These are phyloP conservation scores for Panulirus ornatus DNA, from an alignment of 1,140 invertebrate genomes.

Conservation along the genomic window DNA sequence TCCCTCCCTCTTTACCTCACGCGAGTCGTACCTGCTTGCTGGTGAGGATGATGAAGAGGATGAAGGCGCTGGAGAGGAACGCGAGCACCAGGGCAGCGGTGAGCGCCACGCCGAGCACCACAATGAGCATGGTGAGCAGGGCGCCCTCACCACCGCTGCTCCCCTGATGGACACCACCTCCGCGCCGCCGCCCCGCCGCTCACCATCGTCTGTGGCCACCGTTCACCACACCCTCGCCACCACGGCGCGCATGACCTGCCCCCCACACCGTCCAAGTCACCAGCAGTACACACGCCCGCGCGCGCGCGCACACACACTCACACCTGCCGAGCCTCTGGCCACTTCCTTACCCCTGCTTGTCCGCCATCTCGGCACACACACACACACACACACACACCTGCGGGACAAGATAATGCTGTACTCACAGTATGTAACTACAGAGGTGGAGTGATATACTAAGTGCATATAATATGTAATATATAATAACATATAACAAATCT, in stretches of 20 bases:
- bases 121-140: slow-evolving; percentile 14
- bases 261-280: too few species aligned
- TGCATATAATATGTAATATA: too few species aligned
- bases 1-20: too few species aligned
- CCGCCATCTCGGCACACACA: neutral
- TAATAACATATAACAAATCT: too few species aligned
- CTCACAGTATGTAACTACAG: neutral
- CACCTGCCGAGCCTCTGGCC: neutral
- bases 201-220: neutral
- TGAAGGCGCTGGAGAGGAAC: slow-evolving; percentile 58
- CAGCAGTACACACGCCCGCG: too few species aligned
- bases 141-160: neutral
- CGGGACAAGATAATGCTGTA: neutral
- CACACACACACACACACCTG: neutral
- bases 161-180: neutral
- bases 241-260: neutral
- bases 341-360: neutral
- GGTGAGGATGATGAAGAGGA: slow-evolving; percentile 68
- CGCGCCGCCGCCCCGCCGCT: neutral
- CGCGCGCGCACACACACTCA: neutral
- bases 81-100: slow-evolving; percentile 57
- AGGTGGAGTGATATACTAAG: too few species aligned
- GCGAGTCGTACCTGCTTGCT: slow-evolving; percentile 56
- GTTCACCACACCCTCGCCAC: neutral
- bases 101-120: slow-evolving; percentile 53